Percentiles rank a stretch among this genome's conserved stretches.
These are phyloP conservation scores for Dysdera silvatica DNA, from an alignment of 1,140 invertebrate species.

Conservation along the genomic window DNA sequence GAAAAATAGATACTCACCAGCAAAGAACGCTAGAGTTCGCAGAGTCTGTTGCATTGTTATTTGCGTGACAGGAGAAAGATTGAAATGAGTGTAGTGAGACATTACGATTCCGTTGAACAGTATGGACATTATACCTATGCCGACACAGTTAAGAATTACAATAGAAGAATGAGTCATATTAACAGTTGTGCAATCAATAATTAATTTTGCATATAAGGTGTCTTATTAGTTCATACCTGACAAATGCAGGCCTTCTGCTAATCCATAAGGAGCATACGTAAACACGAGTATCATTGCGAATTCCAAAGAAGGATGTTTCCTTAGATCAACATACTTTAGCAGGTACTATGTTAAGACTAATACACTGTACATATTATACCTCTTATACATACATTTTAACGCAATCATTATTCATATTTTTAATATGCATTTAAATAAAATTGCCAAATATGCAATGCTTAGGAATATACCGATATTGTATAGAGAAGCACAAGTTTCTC, in stretches of 20 bases:
- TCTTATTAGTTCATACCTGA: conserved; percentile 57
- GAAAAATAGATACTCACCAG: conserved; percentile 47
- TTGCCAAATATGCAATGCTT: too few relatives aligned
- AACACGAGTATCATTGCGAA: conserved; percentile 98
- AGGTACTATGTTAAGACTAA: conserved; percentile 40
- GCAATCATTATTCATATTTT: neutral
- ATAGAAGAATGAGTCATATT: too few relatives aligned
- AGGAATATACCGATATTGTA: too few relatives aligned
- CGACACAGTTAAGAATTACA: neutral
- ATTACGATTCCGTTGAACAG: conserved; percentile 98
- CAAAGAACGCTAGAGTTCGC: conserved; percentile 92
- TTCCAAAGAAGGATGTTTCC: conserved; percentile 95
- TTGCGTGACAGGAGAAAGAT: conserved; percentile 94
- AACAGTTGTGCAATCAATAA: too few relatives aligned
- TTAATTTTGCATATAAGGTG: too few relatives aligned
- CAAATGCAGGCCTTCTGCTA: conserved; percentile 93
- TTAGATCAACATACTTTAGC: conserved; percentile 89
- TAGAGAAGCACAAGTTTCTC: too few relatives aligned
- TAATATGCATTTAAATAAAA: too few relatives aligned
- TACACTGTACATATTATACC: neutral
- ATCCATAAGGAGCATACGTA: conserved; percentile 93
- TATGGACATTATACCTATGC: conserved; percentile 94
- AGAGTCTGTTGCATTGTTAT: conserved; percentile 99
- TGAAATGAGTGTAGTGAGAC: conserved; percentile 99
- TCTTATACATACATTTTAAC: neutral